Conservation (phyloP, 2,113 vertebrate species). For the Pelodiscus sinensis region DNA sequence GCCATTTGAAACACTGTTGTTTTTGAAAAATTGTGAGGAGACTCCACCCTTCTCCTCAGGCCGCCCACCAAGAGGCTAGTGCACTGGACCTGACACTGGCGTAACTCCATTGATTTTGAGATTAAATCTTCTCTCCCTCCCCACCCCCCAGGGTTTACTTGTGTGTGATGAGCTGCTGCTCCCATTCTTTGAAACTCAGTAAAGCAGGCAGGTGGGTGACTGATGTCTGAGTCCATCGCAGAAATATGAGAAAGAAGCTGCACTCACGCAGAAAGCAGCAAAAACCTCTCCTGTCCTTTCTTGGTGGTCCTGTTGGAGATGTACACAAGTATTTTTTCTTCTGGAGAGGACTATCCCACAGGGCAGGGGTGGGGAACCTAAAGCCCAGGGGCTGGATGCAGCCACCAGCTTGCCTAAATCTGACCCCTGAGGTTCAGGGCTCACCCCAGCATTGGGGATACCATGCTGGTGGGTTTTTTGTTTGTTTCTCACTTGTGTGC, state of each 20-base stretch:
- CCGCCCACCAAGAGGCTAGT: not conserved
- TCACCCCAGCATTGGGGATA: no score
- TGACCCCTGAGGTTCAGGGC: no score
- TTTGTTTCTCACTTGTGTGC: no score
- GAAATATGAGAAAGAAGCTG: not conserved
- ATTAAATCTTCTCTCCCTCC: not conserved
- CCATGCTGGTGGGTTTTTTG: no score
- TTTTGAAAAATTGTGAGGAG: not conserved
- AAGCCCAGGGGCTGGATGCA: no score
- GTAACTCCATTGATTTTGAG: not conserved
- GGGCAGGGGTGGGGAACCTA: no score
- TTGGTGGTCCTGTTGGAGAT: not conserved
- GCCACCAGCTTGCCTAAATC: no score
- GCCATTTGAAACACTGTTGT: not conserved
- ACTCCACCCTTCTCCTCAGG: rapidly evolving
- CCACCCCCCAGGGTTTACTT: not conserved
- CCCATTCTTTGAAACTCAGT: not conserved
- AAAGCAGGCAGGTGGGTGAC: not conserved
- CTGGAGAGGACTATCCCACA: not conserved
- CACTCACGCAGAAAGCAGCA: not conserved
- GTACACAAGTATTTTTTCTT: not conserved
- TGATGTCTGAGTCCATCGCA: not conserved
- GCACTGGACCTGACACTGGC: no score
- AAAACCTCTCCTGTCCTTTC: not conserved
- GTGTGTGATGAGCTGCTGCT: not conserved